These are phyloP conservation scores for Clinocottus analis DNA, from an alignment of 2,113 vertebrate species.

Conservation along the genomic window DNA sequence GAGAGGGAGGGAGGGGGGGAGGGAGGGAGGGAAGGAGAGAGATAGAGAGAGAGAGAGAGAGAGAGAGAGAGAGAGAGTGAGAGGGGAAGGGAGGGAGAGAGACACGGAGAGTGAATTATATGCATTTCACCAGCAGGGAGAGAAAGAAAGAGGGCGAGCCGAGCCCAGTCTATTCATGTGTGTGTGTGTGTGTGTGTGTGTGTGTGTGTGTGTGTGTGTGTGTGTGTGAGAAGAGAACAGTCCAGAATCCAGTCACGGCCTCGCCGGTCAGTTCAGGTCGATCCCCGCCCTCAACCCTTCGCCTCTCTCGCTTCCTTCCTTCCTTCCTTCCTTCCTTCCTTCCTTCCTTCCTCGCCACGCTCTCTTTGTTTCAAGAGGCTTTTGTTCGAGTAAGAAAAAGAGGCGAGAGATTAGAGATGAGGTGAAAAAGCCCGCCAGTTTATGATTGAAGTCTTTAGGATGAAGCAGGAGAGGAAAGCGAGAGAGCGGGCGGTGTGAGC, in stretches of 20 bases:
- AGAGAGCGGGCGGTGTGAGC: conserved; percentile 24
- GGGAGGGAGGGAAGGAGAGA: not conserved
- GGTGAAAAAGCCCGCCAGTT: not conserved
- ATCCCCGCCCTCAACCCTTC: not conserved
- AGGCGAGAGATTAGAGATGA: not conserved
- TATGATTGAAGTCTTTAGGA: not conserved
- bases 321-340: too few relatives aligned
- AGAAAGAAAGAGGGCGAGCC: conserved; percentile 14
- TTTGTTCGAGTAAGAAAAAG: not conserved
- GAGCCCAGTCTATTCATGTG: conserved; percentile 41
- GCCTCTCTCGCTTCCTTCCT: not conserved
- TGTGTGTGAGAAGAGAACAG: conserved; percentile 3
- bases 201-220: conserved; percentile 27
- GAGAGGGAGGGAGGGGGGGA: too few relatives aligned
- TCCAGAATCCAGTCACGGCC: conserved; percentile 6
- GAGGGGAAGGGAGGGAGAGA: too few relatives aligned
- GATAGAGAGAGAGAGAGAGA: not conserved
- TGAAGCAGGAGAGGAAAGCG: not conserved
- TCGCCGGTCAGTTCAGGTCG: conserved; percentile 30
- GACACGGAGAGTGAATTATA: conserved; percentile 4
- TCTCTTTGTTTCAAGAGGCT: conserved; percentile 11
- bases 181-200: conserved; percentile 35
- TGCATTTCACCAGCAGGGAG: conserved; percentile 37
- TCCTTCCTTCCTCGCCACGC: not conserved
- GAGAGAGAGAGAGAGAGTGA: not conserved